These are phyloP conservation scores for Thamnophis sirtalis DNA, from an alignment of 2,113 vertebrate species.

Conservation along the genomic window DNA sequence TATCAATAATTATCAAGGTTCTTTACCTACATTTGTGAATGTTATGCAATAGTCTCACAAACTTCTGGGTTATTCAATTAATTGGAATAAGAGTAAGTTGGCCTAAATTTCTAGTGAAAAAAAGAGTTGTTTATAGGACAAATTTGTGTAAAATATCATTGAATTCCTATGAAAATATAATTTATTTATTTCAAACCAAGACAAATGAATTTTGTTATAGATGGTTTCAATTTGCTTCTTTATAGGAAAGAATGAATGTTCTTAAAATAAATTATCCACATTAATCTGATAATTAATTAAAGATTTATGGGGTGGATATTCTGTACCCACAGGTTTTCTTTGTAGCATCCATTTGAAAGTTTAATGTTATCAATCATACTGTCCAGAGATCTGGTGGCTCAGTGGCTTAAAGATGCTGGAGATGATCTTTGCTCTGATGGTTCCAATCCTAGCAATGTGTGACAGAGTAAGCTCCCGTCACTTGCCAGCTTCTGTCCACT, in stretches of 20 bases:
- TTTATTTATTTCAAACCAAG: not conserved
- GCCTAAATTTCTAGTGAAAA: not conserved
- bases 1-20: not conserved
- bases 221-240: not conserved
- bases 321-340: not conserved
- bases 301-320: not conserved
- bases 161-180: not conserved
- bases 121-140: not conserved
- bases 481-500: not conserved
- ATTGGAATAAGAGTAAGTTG: not conserved
- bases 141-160: not conserved
- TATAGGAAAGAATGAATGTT: not conserved
- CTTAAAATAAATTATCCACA: not conserved
- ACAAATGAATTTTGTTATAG: not conserved
- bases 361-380: not conserved
- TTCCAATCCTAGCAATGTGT: not conserved
- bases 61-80: not conserved
- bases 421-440: not conserved
- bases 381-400: not conserved
- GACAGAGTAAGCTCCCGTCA: not conserved
- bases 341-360: not conserved
- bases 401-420: not conserved
- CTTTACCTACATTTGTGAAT: not conserved
- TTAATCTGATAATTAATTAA: not conserved
- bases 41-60: not conserved